Evolutionary conservation across 2,888 invertebrate species (phyloP).

Genomic region (Tineola bisselliella): DNA sequence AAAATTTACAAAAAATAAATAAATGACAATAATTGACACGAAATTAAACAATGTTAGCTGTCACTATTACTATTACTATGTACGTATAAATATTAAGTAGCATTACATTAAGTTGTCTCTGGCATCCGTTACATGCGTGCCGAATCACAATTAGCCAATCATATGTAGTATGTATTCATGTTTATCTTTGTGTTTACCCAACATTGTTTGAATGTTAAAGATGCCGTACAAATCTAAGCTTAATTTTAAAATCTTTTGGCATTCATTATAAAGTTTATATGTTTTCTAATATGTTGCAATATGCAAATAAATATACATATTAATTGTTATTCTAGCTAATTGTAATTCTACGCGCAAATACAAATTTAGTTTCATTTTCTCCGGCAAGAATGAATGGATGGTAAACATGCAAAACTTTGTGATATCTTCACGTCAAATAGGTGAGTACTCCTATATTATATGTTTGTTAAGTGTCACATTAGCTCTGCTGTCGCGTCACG

Average conservation of each 20-base stretch:
- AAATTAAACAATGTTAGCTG: no score
- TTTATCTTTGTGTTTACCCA: background rate
- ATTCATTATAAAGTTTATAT: no score
- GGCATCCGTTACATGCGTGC: background rate
- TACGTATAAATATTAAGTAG: background rate
- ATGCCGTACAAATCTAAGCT: background rate
- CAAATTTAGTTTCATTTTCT: background rate
- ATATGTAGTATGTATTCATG: background rate
- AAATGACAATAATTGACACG: no score
- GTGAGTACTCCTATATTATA: background rate
- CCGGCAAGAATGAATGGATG: background rate
- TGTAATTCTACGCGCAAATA: no score
- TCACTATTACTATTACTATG: no score
- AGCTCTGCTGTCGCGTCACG: constrained; percentile 11
- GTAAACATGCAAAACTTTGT: no score
- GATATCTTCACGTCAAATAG: background rate
- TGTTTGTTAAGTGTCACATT: constrained; percentile 8
- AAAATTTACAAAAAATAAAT: no score
- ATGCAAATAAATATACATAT: no score
- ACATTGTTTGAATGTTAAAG: background rate
- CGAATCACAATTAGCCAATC: constrained; percentile 6
- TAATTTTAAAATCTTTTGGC: no score
- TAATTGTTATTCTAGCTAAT: no score
- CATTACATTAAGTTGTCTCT: background rate
- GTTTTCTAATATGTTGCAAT: no score